Base-by-base conservation (phyloP, 1,140 invertebrate genomes). In the Eurosta solidaginis region DNA sequence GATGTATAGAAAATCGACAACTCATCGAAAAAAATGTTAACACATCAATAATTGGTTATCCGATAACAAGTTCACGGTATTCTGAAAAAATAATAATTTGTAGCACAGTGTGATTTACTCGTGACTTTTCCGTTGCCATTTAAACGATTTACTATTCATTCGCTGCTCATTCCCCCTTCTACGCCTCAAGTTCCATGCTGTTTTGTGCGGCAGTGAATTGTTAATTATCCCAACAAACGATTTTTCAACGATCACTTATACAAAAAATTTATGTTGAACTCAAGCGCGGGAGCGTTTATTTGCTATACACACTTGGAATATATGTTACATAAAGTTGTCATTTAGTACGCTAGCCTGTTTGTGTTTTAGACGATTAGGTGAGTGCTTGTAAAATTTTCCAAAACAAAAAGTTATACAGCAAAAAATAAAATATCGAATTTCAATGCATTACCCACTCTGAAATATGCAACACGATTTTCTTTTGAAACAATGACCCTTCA, bases 141-240 rank as follows among this genome's bases (percentile, higher is more conserved):
- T 22, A 52, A n/a, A 25, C 17, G 49, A 47, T 3, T n/a, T 47
- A 47, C 49, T 6, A n/a, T 17, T 22, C n/a, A 68, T 68, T 68
- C 22, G n/a, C 33, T 36, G 29, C 10, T 3, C 45, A 68, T 52
- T 6, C 29, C n/a, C 14, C 45, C n/a, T 47, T 3, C 3, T 29
- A 9, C 33, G 59, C 17, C 12, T n/a, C 59, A 68, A 36, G 29
- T 59, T 27, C 27, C 29, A 59, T 29, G 33, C 33, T 20, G 59
- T 68, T 68, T 68, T 68, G n/a, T 68, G 50, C 6, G 29, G 7
- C 22, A 20, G 59, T 68, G 20, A 40, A 33, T 40, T 68, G 59
- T 68, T 68, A 68, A 68, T 68, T 68, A 68, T 40, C 36, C 17
- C 59, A 68, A 68, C 59, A 68, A 68, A 68, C 59, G 59, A 68